Base-by-base conservation (phyloP, 2,113 vertebrate species). In the Canis aureus region DNA sequence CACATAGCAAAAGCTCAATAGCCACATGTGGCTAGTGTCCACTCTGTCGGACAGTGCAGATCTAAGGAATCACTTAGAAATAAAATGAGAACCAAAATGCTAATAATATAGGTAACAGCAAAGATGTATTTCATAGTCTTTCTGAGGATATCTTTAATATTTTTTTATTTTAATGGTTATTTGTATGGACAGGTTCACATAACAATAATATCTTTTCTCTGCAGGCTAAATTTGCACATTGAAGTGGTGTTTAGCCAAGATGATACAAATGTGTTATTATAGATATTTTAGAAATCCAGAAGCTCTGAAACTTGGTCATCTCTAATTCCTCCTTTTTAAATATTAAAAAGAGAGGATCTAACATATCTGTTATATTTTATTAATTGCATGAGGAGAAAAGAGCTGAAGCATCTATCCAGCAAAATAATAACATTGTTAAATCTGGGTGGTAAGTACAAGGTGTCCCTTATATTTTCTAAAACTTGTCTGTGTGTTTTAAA, bases 191-290 rank as follows among this genome's bases (percentile, higher is more conserved):
- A 66, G 29, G 29, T 83, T 83, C 27, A 6, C 64, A 53, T 67
- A 66, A 83, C 57, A 49, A 55, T 23, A 89, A 38, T 91, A 81
- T 43, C 19, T 64, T 94, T 97, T 87, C 93, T 62, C 20, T 94
- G 11, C 23, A 80, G 16, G 17, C 23, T 69, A 6, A 59, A 85
- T 76, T 86, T 80, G 59, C 59, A 49, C 29, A 89, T 35, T 43
- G 91, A 85, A 16, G 74, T 91, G 53, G 71, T 74, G 38, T 97
- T 88, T 80, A 89, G 38, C 53, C 20, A 64, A 43, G 11, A 13
- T 78, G 85, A 71, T 67, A 79, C n/a, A 92, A 80, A 35, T 59
- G 5, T 27, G 2, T 64, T 55, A 12, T 60, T 92, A 80, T 20
- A 85, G 73, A 38, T 80, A 38, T 67, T 87, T 43, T 9, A 85